Base-by-base conservation (phyloP, 2,888 invertebrate species). In the Drosophila prostipennis region DNA sequence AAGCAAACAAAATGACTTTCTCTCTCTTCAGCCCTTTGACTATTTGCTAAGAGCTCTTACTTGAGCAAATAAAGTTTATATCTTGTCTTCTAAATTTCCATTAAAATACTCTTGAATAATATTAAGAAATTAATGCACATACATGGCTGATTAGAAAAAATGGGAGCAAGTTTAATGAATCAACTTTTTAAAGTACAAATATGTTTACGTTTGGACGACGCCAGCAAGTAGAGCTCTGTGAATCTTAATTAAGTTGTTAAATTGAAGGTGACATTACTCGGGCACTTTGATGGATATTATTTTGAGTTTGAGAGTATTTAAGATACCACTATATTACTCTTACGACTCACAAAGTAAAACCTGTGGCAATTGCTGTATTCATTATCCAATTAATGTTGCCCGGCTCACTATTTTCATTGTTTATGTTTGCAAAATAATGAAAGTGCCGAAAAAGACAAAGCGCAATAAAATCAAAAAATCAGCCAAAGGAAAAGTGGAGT, bases 341-440 rank as follows among this genome's bases (percentile, higher is more conserved):
- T 23, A 23, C 26, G 4, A 26, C 29, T 19, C 13, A 7, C 43
- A 23, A n/a, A 19, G 23, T 19, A n/a, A 14, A 11, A 40, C 14
- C 37, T 58, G 39, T 40, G 59, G 57, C 55, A 57, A 57, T 13
- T 16, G 26, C 13, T 14, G 16, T 10, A 13, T 37, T 37, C 26
- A 37, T 16, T 56, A 26, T 8, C 16, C 52, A 32, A 70, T 78
- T 56, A 78, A 63, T 65, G 59, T 23, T 52, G 53, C 56, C 14
- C 19, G 11, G 34, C 26, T 46, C 13, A 19, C 53, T n/a, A 1
- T 56, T 64, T 49, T 61, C 43, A 26, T 16, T 49, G 49, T 10
- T 40, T 56, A n/a, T 46, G 45, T n/a, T 11, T 26, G 72, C 46
- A n/a, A 72, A 72, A 80, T 73, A 80, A 80, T 80, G 80, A 80